These are phyloP conservation scores for Mareca strepera DNA, from an alignment of 2,797 vertebrate genomes.

Conservation along the genomic window DNA sequence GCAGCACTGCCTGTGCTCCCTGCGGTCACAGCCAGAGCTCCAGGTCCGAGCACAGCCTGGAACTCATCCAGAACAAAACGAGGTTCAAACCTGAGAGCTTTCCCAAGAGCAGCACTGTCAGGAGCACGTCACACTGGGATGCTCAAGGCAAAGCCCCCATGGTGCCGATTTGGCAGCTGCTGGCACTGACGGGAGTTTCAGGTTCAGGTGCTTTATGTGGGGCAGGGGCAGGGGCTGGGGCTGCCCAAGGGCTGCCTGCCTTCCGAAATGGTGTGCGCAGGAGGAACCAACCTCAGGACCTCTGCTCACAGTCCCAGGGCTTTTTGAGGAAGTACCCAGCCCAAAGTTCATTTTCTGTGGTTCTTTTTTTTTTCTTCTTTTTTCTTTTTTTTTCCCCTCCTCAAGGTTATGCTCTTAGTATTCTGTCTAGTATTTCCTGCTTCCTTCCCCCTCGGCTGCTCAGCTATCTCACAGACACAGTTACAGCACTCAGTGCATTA, in stretches of 20 bases:
- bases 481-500: not conserved
- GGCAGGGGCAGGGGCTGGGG: not conserved
- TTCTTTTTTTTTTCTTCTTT: no score
- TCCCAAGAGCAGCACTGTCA: not conserved
- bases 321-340: conserved; percentile 28
- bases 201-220: not conserved
- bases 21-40: not conserved
- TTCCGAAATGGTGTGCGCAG: not conserved
- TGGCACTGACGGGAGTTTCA: not conserved
- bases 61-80: not conserved
- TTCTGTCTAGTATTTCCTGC: conserved; percentile 54
- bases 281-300: not conserved
- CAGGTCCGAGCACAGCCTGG: not conserved
- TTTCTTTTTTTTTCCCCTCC: not conserved
- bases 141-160: not conserved
- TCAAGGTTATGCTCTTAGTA: not conserved
- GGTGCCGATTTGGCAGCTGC: not conserved
- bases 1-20: not conserved
- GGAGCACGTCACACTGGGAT: not conserved
- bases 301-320: not conserved
- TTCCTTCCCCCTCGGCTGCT: conserved; percentile 19
- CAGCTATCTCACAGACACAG: not conserved
- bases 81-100: not conserved
- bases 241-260: not conserved
- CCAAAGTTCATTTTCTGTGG: conserved; percentile 20